Percentiles rank a stretch among this genome's conserved stretches.
phyloP scores from a whole-genome alignment of 2,113 vertebrate species.

The Ctenodactylus gundi region DNA sequence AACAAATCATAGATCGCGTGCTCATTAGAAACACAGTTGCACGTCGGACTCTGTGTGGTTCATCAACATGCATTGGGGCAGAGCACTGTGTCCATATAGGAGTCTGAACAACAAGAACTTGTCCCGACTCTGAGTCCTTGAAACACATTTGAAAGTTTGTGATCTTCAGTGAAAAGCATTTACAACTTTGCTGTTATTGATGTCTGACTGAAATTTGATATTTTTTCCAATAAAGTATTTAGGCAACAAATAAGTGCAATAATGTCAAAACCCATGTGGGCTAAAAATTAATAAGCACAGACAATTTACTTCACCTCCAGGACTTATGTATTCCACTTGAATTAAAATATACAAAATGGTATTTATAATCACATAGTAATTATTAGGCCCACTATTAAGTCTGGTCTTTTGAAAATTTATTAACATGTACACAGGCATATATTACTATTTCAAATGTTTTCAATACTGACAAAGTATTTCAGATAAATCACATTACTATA shows the following conservation, averaged over 20 bases:
- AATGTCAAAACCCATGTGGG: neutral
- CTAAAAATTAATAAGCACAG: neutral
- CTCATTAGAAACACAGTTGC: neutral
- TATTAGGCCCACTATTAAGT: neutral
- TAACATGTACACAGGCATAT: neutral
- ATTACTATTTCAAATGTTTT: neutral
- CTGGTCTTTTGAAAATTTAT: neutral
- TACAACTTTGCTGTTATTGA: neutral
- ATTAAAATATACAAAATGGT: too few relatives aligned
- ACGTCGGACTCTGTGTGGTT: neutral
- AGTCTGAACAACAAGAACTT: neutral
- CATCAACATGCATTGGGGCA: neutral
- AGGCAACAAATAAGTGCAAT: neutral
- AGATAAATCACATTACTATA: neutral
- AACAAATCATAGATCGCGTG: neutral
- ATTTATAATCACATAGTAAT: neutral
- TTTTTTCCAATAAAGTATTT: neutral
- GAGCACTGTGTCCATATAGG: neutral
- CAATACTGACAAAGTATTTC: neutral
- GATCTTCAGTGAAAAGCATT: neutral
- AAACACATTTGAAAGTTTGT: fast-evolving
- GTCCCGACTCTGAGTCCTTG: fast-evolving
- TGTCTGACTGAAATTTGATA: neutral
- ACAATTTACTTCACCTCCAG: neutral
- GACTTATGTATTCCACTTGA: too few relatives aligned